phyloP scores from a whole-genome alignment of 2,888 invertebrate genomes.

The Drosophila mayaguana region DNA sequence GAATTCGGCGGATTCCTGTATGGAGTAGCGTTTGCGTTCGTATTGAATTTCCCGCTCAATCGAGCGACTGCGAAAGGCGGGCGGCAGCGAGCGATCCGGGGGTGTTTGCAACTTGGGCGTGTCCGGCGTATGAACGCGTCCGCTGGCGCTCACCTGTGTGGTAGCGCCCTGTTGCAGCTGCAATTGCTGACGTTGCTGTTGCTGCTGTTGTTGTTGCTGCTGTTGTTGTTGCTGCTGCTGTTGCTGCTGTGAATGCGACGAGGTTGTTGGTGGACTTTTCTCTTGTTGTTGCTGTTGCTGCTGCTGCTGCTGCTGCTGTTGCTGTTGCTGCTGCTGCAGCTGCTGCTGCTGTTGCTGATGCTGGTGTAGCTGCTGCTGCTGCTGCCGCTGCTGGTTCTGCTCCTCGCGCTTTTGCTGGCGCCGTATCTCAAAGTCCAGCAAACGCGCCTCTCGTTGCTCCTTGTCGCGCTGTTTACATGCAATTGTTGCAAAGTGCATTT shows the following conservation, averaged over 20 bases:
- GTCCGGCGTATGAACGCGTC: constrained; percentile 65
- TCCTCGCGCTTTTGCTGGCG: constrained; percentile 85
- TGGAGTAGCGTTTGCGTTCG: constrained; percentile 83
- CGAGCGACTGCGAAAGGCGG: constrained; percentile 84
- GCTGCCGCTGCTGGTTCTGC: constrained; percentile 83
- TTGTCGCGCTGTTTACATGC: constrained; percentile 84
- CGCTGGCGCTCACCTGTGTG: constrained; percentile 34
- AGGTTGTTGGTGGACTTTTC: constrained; percentile 69
- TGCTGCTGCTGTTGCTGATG: constrained; percentile 82
- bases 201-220: constrained; percentile 62
- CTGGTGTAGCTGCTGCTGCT: constrained; percentile 72
- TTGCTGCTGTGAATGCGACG: constrained; percentile 79
- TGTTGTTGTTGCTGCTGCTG: constrained; percentile 77
- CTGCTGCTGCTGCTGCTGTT: constrained; percentile 83
- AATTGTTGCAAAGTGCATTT: constrained; percentile 81
- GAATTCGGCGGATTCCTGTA: constrained; percentile 80
- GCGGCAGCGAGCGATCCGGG: constrained; percentile 82
- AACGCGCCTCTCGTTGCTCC: constrained; percentile 85
- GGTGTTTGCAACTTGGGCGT: constrained; percentile 78
- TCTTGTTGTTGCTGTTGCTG: constrained; percentile 80
- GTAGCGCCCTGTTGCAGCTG: constrained; percentile 48
- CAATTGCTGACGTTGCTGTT: constrained; percentile 66
- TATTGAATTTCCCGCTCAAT: constrained; percentile 82
- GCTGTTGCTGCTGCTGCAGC: constrained; percentile 81
- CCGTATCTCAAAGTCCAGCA: constrained; percentile 85